phyloP scores from a whole-genome alignment of 2,888 invertebrate species.

The Glyphotaelius pellucidus region DNA sequence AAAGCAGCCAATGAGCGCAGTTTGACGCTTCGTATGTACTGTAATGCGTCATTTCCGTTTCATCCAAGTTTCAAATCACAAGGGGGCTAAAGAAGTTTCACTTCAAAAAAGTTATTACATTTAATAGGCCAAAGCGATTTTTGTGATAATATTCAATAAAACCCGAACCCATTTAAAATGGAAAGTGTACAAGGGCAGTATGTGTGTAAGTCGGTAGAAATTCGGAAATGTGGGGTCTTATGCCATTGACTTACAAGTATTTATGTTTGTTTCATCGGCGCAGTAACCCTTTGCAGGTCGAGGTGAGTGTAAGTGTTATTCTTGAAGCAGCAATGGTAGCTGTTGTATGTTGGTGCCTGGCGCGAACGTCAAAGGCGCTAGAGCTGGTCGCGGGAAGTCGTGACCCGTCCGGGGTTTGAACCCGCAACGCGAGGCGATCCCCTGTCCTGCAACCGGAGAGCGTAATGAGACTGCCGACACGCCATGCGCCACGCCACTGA shows the following conservation, averaged over 20 bases:
- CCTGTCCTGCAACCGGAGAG: not conserved
- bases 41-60: too few relatives aligned
- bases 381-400: slow-evolving; percentile 49
- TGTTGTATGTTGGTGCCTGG: not conserved
- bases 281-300: slow-evolving; percentile 20
- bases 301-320: slow-evolving; percentile 42
- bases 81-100: too few relatives aligned
- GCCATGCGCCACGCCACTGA: not conserved
- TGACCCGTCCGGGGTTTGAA: slow-evolving; percentile 57
- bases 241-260: too few relatives aligned
- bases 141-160: too few relatives aligned
- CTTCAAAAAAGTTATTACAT: too few relatives aligned
- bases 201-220: too few relatives aligned
- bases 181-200: too few relatives aligned
- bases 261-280: slow-evolving; percentile 3
- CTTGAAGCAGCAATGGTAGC: slow-evolving; percentile 6
- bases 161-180: too few relatives aligned
- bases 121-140: too few relatives aligned
- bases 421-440: not conserved
- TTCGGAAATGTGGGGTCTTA: not conserved
- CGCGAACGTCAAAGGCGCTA: slow-evolving; percentile 46
- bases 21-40: too few relatives aligned
- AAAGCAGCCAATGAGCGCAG: too few relatives aligned
- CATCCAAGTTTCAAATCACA: too few relatives aligned
- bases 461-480: not conserved